Base-by-base conservation (phyloP, 2,888 invertebrate species). In the Temnothorax unifasciatus region DNA sequence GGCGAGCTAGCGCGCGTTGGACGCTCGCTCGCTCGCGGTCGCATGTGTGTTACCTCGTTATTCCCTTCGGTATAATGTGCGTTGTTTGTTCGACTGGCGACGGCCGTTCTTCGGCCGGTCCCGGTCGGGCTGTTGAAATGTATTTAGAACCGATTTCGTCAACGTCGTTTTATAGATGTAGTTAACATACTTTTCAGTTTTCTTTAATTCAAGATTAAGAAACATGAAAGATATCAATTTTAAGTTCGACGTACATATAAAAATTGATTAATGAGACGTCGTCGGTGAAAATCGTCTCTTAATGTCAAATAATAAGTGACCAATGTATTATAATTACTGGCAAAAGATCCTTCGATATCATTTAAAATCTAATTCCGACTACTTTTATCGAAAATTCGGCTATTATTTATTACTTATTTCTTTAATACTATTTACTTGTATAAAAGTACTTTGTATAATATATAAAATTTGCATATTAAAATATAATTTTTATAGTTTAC, bases 11-110 rank as follows among this genome's bases (percentile, higher is more conserved):
- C 83, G 64, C 69, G 66, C 69, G 66, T 75, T 79, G 85, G 50
- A 83, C 88, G 87, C 54, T 81, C 69, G 77, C 77, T 77, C 68
- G 77, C 77, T 77, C 68, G 66, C 66, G 77, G 83, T 85, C 88
- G 86, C 84, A 86, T 84, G 86, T 87, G 88, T 87, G 88, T 90
- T 90, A 71, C 86, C 86, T 88, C 87, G 85, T 89, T 87, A 84
- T 86, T 88, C 69, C 84, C 85, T 73, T 47, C 64, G 87, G 83
- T 85, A 71, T 79, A 85, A 73, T 84, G 85, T 83, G 77, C 86
- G 86, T 88, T 86, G 68, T 77, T 77, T 81, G 86, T 86, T 85
- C 64, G 83, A 54, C 44, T 25, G 41, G 25, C 63, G 54, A 50
- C 41, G 54, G 63, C 38, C 68, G 29, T 74, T 52, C 21, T 21